A percentile compares a stretch with the other conserved stretches of the same genome.
These are phyloP conservation scores for Heliconius aoede DNA, from an alignment of 2,888 invertebrate genomes.

Conservation along the genomic window DNA sequence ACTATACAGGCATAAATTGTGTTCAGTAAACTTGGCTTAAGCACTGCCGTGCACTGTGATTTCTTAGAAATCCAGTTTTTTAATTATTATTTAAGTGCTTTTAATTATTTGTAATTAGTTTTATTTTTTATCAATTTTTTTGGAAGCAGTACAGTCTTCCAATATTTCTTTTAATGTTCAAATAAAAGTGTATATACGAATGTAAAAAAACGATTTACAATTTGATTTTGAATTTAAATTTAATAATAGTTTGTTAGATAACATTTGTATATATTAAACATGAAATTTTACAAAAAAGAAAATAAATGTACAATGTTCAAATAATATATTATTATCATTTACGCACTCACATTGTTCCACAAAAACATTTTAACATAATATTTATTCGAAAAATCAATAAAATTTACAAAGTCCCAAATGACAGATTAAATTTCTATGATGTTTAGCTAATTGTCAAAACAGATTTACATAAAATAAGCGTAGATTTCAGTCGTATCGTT, in stretches of 20 bases:
- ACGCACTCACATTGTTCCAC: slow-evolving; percentile 1
- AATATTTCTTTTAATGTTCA: slow-evolving; percentile 7
- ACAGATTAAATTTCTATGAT: not conserved
- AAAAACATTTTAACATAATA: slow-evolving; percentile 18
- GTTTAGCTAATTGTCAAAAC: not conserved
- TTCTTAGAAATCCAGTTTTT: slow-evolving; percentile 18
- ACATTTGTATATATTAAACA: slow-evolving; percentile 9
- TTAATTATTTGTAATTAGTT: slow-evolving; percentile 20
- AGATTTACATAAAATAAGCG: slow-evolving; percentile 4
- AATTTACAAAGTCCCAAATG: slow-evolving; percentile 9
- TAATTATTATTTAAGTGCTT: slow-evolving; percentile 8
- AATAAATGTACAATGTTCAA: slow-evolving; percentile 18
- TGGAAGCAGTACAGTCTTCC: slow-evolving; percentile 9
- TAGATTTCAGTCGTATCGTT: slow-evolving; percentile 1
- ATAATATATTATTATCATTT: slow-evolving; percentile 14
- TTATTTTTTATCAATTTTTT: slow-evolving; percentile 14
- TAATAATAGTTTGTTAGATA: slow-evolving; percentile 4
- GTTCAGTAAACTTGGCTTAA: slow-evolving; percentile 22
- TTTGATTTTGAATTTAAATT: not conserved
- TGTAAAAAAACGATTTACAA: slow-evolving; percentile 23
- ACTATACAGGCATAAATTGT: slow-evolving; percentile 11
- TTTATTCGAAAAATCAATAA: slow-evolving; percentile 18
- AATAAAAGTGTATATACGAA: slow-evolving; percentile 11
- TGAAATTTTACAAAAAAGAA: slow-evolving; percentile 10
- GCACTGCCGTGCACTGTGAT: slow-evolving; percentile 28